Evolutionary conservation across 2,113 vertebrate genomes (phyloP).

Genomic region (Barnardius zonarius): DNA sequence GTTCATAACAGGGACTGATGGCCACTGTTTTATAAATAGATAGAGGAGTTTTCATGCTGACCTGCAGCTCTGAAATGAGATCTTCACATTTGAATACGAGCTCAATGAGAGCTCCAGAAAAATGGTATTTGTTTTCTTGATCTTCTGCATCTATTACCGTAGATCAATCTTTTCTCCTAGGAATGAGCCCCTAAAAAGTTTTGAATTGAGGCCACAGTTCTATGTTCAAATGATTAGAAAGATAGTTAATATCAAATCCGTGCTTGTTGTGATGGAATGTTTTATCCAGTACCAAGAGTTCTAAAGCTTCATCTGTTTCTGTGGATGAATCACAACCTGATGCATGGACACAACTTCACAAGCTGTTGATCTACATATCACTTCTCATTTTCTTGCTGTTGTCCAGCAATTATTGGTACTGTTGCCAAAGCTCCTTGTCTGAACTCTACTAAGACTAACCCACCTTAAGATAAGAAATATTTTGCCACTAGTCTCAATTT

Average conservation of each 20-base stretch:
- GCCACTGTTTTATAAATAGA: background rate
- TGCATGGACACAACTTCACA: background rate
- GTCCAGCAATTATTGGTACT: background rate
- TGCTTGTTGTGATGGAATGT: background rate
- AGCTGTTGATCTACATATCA: background rate
- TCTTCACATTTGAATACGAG: background rate
- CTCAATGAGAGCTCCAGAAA: background rate
- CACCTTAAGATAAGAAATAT: background rate
- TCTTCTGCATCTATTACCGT: background rate
- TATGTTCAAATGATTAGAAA: background rate
- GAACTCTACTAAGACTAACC: background rate
- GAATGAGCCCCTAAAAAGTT: background rate
- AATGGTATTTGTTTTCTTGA: background rate
- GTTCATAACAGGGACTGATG: background rate
- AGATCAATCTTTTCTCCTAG: background rate
- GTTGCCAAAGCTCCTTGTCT: background rate
- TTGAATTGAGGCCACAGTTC: background rate
- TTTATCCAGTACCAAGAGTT: background rate
- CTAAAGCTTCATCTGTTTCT: background rate
- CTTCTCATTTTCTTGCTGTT: background rate
- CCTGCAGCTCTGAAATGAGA: background rate
- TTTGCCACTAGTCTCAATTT: background rate
- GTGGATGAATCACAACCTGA: background rate
- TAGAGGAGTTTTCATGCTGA: background rate
- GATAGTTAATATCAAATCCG: background rate